Percentiles rank a stretch among this genome's conserved stretches.
Conservation (phyloP, 1,140 invertebrate genomes). For the Trialeurodes vaporariorum region DNA sequence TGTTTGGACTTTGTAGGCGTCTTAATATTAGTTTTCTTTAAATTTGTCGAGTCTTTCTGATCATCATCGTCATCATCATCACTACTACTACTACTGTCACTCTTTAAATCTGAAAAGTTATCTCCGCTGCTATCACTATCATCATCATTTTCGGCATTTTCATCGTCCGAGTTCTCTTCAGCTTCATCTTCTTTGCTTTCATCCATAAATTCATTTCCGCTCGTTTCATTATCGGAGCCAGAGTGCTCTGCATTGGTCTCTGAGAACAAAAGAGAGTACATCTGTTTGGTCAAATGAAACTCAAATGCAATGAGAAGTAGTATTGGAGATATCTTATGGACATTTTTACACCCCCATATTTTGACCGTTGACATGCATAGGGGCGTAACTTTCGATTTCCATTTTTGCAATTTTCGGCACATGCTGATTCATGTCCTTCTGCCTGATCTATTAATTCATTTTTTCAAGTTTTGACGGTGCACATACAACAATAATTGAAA, state of each 20-base stretch:
- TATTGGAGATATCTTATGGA: no score
- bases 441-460: no score
- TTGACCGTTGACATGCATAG: no score
- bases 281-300: no score
- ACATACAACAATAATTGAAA: no score
- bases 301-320: no score
- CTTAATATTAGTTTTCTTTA: not conserved
- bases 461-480: no score
- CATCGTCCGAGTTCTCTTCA: conserved; percentile 25
- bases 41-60: conserved; percentile 13
- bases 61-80: conserved; percentile 28
- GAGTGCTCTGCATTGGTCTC: no score
- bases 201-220: conserved; percentile 15
- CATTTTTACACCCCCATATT: no score
- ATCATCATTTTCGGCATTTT: conserved; percentile 22
- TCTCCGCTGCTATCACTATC: conserved; percentile 11
- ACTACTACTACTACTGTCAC: conserved; percentile 22
- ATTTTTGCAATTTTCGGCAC: no score
- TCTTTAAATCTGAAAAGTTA: conserved; percentile 13
- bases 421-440: no score
- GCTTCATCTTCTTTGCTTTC: conserved; percentile 31
- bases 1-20: not conserved
- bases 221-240: conserved; percentile 17
- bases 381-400: no score
- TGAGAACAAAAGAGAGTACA: conserved; percentile 7